Evolutionary conservation across 2,797 vertebrate species (phyloP), one percentile per base, ranked within the genome.

Genomic region (Pangasius macronema): DNA sequence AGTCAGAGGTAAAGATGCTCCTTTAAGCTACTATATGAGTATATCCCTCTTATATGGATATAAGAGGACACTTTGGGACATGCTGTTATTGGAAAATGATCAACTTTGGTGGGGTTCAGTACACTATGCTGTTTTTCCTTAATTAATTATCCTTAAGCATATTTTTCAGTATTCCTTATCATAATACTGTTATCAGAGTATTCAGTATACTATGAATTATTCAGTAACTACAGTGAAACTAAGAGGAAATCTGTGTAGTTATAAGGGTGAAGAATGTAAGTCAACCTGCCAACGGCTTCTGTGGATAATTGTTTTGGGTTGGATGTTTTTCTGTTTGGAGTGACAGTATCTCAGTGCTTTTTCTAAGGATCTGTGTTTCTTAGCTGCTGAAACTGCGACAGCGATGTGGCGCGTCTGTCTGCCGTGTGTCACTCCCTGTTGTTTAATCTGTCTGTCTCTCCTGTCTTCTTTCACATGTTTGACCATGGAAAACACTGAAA

Each of bases 241-340:
- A 82, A 16, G n/a, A 65, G n/a, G 24, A 83, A 67, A 53, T 33
- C n/a, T 10, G 81, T 67, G n/a, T 11, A 33, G 61, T 67, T 68
- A 13, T 18, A 24, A 22, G 59, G 16, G 9, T 20, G n/a, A 49
- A n/a, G 61, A 82, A 30, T 49, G 42, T 82, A 82, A 59, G 55
- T 57, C 53, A 46, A 22, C 27, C 59, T 82, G 61, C 7, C 59
- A 20, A 2, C 2, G n/a, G 9, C 8, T 30, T 82, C 42, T 30
- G 11, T 30, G 18, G 27, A 68, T 83, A 83, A 68, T 83, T 77
- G 72, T 49, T 76, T 87, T 9, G 86, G 86, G 33, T 51, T 87
- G 86, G 75, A 4, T 82, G 65, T 59, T 68, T 73, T 84, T 49
- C 67, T 70, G 65, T 27, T 82, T 63, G 42, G 39, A 83, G 57